Evolutionary conservation across 2,888 invertebrate genomes (phyloP), one percentile per base, ranked within the genome.

Genomic region (Sphaerophoria taeniata): DNA sequence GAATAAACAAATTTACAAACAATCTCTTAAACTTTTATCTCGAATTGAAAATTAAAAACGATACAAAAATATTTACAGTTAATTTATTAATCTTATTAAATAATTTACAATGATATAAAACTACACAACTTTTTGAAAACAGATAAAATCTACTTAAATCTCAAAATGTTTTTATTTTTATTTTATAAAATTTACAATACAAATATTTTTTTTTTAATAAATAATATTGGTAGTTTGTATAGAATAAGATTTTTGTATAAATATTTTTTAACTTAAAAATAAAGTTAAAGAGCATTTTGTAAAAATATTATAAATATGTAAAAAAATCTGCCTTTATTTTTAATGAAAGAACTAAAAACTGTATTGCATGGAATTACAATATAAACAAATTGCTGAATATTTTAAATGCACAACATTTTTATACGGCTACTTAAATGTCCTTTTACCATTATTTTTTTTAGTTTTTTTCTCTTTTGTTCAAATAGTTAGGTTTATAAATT

Each of bases 261-360:
- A 71, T 47, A 24, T 58, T 36, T 34, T 36, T 47, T 51, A 71
- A 61, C 55, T 16, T 7, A 39, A 65, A 80, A 16, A 55, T 31
- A 85, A 87, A 84, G 74, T 80, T 74, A 75, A 65, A 80, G 87
- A 83, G 87, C 86, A 88, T 87, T 88, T 88, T 88, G 87, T 87
- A 84, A 87, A 80, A 74, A 88, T 87, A 88, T 2, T 5, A 9
- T 3, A 49, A 60, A 73, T 51, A n/a, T n/a, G n/a, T 76, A 77
- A 36, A 69, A 63, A 34, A 3, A 47, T 86, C 67, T 86, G 83
- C 82, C 84, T 84, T 84, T 84, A 75, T 72, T 76, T 79, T 72
- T 61, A 71, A 72, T 69, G 4, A 51, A 61, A 33, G 0, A 70
- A 74, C 34, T 12, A 43, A 43, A 61, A 65, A 39, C 43, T 45